Evolutionary conservation across 2,888 invertebrate genomes (phyloP), one percentile per base, ranked within the genome.

Genomic region (Boloria euphrosyne): DNA sequence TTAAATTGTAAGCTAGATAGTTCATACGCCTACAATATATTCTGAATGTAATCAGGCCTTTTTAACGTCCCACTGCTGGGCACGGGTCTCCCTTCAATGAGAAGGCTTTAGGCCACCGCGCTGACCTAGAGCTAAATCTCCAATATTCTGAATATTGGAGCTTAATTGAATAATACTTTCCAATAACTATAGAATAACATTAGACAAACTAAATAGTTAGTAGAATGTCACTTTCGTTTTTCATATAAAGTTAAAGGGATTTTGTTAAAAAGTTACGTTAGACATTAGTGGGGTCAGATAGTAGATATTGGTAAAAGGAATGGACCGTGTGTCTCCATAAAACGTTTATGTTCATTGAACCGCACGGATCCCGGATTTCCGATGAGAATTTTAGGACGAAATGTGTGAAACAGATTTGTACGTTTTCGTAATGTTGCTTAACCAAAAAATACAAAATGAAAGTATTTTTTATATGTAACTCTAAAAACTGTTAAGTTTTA

Each of bases 271-370:
- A 18, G 13, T 16, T 13, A 18, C 13, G n/a, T 49, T n/a, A 13
- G n/a, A 18, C 14, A 50, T 50, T 50, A 38, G 59, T 65, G 13
- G 4, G 46, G 13, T 44, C 50, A 43, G 54, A 60, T 49, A 64
- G 54, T 60, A n/a, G n/a, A n/a, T n/a, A 63, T 64, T 55, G 50
- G 59, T 49, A 50, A 55, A 53, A 59, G 65, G 60, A 65, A 68
- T 62, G 73, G 78, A 73, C 73, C 76, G 79, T 81, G 78, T 80
- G 80, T 84, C 83, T 84, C 81, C 82, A 85, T 87, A 86, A 88
- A 86, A 78, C 83, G 77, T 89, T 88, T 88, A 87, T 87, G 86
- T 84, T 66, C 80, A 86, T 84, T 86, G 85, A 86, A 86, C 82
- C 81, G 82, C 79, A 74, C 79, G 65, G 66, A 80, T 81, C 78